phyloP scores from a whole-genome alignment of 2,888 invertebrate genomes.

The Harpalus rufipes region DNA sequence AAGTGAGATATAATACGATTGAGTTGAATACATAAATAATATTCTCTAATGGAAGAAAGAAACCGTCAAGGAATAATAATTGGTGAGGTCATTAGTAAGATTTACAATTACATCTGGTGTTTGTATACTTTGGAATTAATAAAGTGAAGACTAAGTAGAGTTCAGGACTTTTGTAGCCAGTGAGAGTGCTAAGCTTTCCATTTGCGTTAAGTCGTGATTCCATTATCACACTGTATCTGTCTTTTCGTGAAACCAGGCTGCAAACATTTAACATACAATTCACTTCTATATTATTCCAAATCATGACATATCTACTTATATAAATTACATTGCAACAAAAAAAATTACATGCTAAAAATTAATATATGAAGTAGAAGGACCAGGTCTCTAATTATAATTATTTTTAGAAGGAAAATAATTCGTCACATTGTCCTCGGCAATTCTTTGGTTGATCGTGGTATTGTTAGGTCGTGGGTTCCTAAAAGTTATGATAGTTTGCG shows the following conservation, averaged over 20 bases:
- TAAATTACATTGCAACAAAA: no score
- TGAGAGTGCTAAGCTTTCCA: slow-evolving; percentile 65
- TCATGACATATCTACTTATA: not conserved
- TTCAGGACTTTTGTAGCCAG: slow-evolving; percentile 52
- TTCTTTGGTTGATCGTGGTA: no score
- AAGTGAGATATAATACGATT: slow-evolving; percentile 51
- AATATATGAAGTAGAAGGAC: no score
- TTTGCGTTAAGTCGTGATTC: slow-evolving; percentile 66
- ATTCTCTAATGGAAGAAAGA: slow-evolving; percentile 61
- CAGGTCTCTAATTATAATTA: no score
- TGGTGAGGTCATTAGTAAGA: slow-evolving; percentile 64
- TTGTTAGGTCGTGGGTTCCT: no score
- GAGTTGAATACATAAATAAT: slow-evolving; percentile 38
- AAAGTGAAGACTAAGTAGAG: slow-evolving; percentile 64
- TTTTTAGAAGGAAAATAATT: no score
- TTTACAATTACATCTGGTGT: slow-evolving; percentile 67
- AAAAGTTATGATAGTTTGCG: no score
- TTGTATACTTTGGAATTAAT: slow-evolving; percentile 67
- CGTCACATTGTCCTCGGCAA: no score
- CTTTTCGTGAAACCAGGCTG: slow-evolving; percentile 8
- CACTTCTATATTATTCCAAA: not conserved
- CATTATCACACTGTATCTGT: slow-evolving; percentile 60
- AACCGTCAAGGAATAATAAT: slow-evolving; percentile 62
- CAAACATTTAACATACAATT: not conserved
- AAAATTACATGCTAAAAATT: no score